Base-by-base conservation (phyloP, 2,113 vertebrate species). In the Oxyruncus cristatus region DNA sequence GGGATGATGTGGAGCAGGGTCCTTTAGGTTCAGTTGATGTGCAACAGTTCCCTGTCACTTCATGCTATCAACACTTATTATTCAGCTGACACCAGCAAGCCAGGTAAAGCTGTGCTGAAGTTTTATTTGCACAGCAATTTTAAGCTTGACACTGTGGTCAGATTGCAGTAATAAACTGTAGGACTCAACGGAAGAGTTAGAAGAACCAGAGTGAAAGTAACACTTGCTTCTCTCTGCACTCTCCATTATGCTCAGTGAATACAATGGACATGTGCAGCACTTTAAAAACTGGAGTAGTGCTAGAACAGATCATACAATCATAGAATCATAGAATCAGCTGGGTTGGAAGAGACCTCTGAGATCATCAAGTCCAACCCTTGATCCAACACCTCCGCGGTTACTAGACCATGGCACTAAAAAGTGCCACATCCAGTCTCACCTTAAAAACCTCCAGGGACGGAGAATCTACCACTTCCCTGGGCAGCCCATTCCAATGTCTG, bases 111-210 rank as follows among this genome's bases (percentile, higher is more conserved):
- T 47, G 44, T 22, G 73, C 65, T 17, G 5, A 67, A 61, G 56
- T n/a, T 72, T 84, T 74, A 92, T 84, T 81, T 88, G 76, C 75
- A 61, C 55, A 50, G 83, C 61, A 70, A 12, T 85, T 90, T 88
- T 67, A 93, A 84, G 83, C 35, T 24, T 75, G 42, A 67, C 55
- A 68, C 61, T 16, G 81, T 53, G 79, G 71, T 53, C 0, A 0
- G 73, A 27, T 17, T 41, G 70, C 73, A 87, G 61, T 33, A 71
- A 87, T 33, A 47, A 93, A 89, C 47, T 7, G 23, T 7, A 49
- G 66, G 53, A 72, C 53, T 82, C 79, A 16, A 67, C 2, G 0
- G 47, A 14, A 75, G 35, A 75, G 39, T 30, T 30, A 67, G 66
- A 79, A 94, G 66, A 66, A 65, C 32, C 35, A 49, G 44, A 52